Evolutionary conservation across 1,140 invertebrate genomes (phyloP), one percentile per base, ranked within the genome.

Genomic region (Micrasema longulum): DNA sequence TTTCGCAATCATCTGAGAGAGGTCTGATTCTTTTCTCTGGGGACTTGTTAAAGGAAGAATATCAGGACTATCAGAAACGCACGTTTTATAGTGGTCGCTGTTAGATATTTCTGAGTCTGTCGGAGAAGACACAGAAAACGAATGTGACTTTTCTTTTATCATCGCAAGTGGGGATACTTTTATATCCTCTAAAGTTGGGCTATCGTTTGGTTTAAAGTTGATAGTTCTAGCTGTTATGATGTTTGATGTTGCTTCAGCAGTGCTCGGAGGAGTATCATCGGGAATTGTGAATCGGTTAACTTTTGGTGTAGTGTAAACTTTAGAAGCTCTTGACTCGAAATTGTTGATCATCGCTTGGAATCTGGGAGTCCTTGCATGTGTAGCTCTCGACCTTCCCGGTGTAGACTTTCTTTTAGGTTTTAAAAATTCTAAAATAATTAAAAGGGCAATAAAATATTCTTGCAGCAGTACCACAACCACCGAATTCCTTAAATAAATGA

Each of bases 321-420:
- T 71, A 6, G 68, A 52, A n/a, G 47, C 45, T 62, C 70, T 70
- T 31, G 79, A 79, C 69, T 85, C 83, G 52, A 84, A 85, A 26
- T 83, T 79, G 66, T 85, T 85, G 45, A 85, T 79, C 6, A 85
- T 77, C 1, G 84, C 84, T 81, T 85, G 83, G 62, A 85, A 84
- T 6, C 82, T 79, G 20, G 83, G 83, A 53, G 84, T 85, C 53
- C 75, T 73, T 31, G 77, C 79, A 72, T 73, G 79, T 7, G 16
- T 60, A 12, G 77, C 79, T 73, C 75, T 81, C 20, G 80, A 78
- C n/a, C 79, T 81, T 0, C 82, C 83, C 0, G 84, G 84, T 43
- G 84, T 85, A 6, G 84, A 69, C 78, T 81, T 81, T 36, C 84
- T 78, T 64, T 79, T 83, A 10, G 83, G 83, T 77, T 83, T 85